Evolutionary conservation across 2,113 vertebrate genomes (phyloP), one percentile per base, ranked within the genome.

Genomic region (Probosciger aterrimus): DNA sequence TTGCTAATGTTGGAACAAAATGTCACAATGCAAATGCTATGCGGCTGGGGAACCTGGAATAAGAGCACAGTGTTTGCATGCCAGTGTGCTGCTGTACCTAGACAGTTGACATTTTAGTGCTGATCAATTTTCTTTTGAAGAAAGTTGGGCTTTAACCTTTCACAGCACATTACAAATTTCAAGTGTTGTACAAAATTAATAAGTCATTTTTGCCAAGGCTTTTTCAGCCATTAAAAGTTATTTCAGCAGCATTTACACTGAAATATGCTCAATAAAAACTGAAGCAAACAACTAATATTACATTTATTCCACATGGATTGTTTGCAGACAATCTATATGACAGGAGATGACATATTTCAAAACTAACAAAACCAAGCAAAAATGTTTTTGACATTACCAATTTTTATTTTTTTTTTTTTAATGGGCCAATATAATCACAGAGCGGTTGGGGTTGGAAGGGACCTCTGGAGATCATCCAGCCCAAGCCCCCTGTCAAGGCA

Each of bases 21-120:
- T 98, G 97, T 97, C 96, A 97, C 93, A 91, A 97, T 97, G 97
- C 95, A 98, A 98, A 98, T 97, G 83, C 79, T 96, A 65, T 60
- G 83, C 82, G 93, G 92, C 97, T 95, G 90, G 93, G 97, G 96
- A 97, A 96, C 93, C 53, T 91, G 64, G 70, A 93, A 84, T 59
- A 91, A 86, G 94, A 97, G 87, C 92, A 73, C 44, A 23, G 69
- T 27, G 88, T 97, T 96, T 96, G 96, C 96, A 96, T 90, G 95
- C 95, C 73, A 17, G 67, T 78, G 52, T 53, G 91, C 57, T 90
- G 92, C 84, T 79, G 39, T 62, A 95, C 95, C 78, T 85, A 81
- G 96, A 91, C 94, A 92, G 86, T 2, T 97, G 95, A 97, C 97
- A 97, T 97, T 94, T 97, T 57, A 96, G 86, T 4, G 9, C 86